Evolutionary conservation across 2,797 vertebrate genomes (phyloP), one percentile per base, ranked within the genome.

Genomic region (Xenops minutus): DNA sequence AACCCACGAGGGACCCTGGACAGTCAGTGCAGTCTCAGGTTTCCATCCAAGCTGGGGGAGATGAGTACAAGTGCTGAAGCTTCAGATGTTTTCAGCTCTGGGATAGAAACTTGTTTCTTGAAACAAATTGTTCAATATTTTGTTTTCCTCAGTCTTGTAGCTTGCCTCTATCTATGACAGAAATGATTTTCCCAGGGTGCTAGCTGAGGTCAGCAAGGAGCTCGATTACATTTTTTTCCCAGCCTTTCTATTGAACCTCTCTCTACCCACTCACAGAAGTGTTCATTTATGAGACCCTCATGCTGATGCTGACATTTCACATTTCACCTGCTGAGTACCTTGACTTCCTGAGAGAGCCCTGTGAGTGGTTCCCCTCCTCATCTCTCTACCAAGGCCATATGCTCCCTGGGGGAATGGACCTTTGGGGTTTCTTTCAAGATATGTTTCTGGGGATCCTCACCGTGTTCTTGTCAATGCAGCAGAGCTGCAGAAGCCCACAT

Each of bases 291-390:
- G 41, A 89, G 61, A 77, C 26, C 34, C 52, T 64, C 14, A 7
- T 23, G 21, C 20, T 80, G 55, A 26, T 0, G 0, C 63, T 63
- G 44, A 39, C 0, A 1, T 61, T 80, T 63, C 37, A 20, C 16
- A 1, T 61, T 85, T 63, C 37, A 20, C 16, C 62, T 0, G 0
- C 26, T 27, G 44, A 8, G 13, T 54, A 26, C 63, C 21, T 61
- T 37, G n/a, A 12, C 27, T 63, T 29, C 64, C 51, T 34, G 24
- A 73, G 56, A 92, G 37, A 43, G 23, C 79, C 41, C 26, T 2
- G 0, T 0, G 3, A 64, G 21, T 2, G 2, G 8, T 34, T 92
- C 9, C 4, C 3, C 32, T 43, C 22, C 46, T n/a, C 51, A 18
- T 49, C 74, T 68, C 73, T 54, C 37, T 21, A 4, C 32, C 1